Conservation (phyloP, 2,888 invertebrate species). For the Agriopis leucophaearia region DNA sequence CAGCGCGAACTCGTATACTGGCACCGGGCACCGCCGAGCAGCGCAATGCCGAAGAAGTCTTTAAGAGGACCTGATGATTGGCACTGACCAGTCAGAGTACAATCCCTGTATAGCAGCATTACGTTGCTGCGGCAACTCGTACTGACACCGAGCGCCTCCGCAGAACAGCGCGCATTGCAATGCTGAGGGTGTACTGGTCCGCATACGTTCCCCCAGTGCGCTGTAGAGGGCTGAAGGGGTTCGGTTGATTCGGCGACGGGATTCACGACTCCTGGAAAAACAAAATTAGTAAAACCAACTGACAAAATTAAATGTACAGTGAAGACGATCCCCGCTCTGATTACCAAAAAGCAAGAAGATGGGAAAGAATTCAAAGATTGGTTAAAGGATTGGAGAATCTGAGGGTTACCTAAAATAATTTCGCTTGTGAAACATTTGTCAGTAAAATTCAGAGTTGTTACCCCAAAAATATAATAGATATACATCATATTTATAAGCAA, state of each 20-base stretch:
- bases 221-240: constrained; percentile 78
- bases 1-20: constrained; percentile 90
- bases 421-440: too few relatives aligned
- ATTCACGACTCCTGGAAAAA: constrained; percentile 68
- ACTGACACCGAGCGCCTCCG: constrained; percentile 93
- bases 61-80: too few relatives aligned
- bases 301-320: too few relatives aligned
- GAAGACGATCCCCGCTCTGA: too few relatives aligned
- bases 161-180: constrained; percentile 94
- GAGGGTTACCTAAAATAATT: too few relatives aligned
- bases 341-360: too few relatives aligned
- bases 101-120: constrained; percentile 91
- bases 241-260: constrained; percentile 75
- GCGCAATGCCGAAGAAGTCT: constrained; percentile 89
- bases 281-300: too few relatives aligned
- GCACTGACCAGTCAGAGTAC: constrained; percentile 93
- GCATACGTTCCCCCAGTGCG: constrained; percentile 81
- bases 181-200: constrained; percentile 89
- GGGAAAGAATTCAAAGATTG: too few relatives aligned
- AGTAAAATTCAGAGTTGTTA: too few relatives aligned
- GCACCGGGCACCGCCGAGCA: constrained; percentile 94
- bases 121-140: constrained; percentile 89
- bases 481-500: too few relatives aligned
- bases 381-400: too few relatives aligned
- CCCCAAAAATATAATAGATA: too few relatives aligned